These are phyloP conservation scores for Zelostemma sp. DNA, from an alignment of 1,140 invertebrate genomes.

Conservation along the genomic window DNA sequence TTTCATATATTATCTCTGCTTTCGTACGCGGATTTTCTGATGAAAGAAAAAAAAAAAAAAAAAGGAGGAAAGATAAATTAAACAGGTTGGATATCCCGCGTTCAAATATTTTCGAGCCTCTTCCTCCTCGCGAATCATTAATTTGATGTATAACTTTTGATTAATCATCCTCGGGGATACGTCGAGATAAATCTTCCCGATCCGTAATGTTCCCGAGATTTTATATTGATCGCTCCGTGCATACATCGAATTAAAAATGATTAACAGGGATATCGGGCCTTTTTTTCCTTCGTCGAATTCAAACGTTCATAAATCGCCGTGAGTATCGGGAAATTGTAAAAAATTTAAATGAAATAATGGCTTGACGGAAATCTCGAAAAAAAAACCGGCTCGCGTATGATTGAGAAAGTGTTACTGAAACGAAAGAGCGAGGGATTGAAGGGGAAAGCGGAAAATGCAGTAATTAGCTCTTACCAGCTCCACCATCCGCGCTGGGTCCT, in stretches of 20 bases:
- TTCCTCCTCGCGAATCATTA: conserved; percentile 14
- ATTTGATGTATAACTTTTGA: conserved; percentile 9
- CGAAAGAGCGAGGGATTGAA: conserved; percentile 30
- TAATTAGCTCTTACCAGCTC: conserved; percentile 78
- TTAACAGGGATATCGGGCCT: background rate
- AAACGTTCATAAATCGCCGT: too few species aligned
- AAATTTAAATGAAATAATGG: too few species aligned
- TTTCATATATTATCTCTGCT: conserved; percentile 31
- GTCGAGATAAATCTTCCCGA: background rate
- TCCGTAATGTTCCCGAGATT: background rate
- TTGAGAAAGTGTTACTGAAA: conserved; percentile 25
- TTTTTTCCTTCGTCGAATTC: too few species aligned
- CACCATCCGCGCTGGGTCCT: conserved; percentile 88
- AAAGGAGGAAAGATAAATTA: conserved; percentile 19
- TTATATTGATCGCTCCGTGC: background rate
- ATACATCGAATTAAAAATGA: background rate
- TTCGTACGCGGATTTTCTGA: conserved; percentile 22
- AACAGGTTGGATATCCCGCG: conserved; percentile 8
- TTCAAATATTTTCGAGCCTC: conserved; percentile 18
- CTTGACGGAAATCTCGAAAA: background rate
- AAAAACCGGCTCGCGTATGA: background rate
- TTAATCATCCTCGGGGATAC: background rate
- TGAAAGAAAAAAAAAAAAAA: too few species aligned
- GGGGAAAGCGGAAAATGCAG: conserved; percentile 41
- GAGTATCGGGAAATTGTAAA: too few species aligned